These are phyloP conservation scores for Pangasius mekongensis DNA, from an alignment of 2,797 vertebrate genomes.

Conservation along the genomic window DNA sequence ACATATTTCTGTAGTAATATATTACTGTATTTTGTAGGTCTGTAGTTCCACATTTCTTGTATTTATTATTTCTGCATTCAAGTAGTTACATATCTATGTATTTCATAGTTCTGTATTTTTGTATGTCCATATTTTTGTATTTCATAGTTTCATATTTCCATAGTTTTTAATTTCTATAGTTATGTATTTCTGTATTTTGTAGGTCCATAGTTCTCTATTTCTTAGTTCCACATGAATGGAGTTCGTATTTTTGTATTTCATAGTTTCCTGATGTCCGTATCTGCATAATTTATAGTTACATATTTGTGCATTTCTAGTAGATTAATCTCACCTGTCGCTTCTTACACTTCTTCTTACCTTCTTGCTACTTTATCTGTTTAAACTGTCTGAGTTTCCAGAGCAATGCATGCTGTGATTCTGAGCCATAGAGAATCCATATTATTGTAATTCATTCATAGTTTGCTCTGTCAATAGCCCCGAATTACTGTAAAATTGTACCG, in stretches of 20 bases:
- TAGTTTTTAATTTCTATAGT: neutral
- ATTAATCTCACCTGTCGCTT: neutral
- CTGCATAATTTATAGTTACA: neutral
- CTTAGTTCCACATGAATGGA: neutral
- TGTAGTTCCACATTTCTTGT: neutral
- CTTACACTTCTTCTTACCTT: neutral
- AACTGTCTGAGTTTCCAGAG: neutral
- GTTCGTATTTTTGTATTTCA: neutral
- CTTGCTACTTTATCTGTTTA: neutral
- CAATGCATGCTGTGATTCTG: neutral
- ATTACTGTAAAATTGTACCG: neutral
- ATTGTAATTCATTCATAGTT: neutral
- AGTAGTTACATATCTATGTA: too few relatives aligned
- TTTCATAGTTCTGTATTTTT: too few relatives aligned
- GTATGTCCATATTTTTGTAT: too few relatives aligned
- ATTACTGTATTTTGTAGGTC: neutral
- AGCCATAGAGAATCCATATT: neutral
- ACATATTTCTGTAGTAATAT: neutral
- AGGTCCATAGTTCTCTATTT: neutral
- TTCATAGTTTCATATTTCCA: neutral
- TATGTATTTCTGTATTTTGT: neutral
- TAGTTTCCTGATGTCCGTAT: neutral
- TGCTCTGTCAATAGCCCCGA: neutral
- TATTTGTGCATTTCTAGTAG: neutral
- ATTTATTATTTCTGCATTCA: too few relatives aligned